Conservation (phyloP, 2,797 vertebrate genomes). For the Scleropages formosus region DNA sequence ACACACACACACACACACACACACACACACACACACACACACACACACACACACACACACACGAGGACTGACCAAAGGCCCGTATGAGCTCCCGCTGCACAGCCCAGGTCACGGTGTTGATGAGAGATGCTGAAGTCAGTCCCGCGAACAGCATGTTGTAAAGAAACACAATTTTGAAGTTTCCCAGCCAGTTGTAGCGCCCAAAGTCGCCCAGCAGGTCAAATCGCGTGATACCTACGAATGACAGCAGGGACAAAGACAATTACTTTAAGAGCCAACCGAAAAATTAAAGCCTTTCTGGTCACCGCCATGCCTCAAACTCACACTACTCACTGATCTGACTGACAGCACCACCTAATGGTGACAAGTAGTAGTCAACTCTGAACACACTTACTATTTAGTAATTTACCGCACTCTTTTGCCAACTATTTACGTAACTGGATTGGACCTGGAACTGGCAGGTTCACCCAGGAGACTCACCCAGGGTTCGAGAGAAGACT, state of each 20-base stretch:
- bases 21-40: no score
- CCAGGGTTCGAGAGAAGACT: slow-evolving; percentile 91
- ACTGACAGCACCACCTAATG: slow-evolving; percentile 7
- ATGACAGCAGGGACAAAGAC: neutral
- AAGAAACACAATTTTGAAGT: slow-evolving; percentile 92
- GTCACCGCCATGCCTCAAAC: neutral
- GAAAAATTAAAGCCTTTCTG: no score
- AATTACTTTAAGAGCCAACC: neutral
- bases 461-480: slow-evolving; percentile 63
- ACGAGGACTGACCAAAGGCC: slow-evolving; percentile 82
- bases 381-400: neutral
- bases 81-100: slow-evolving; percentile 89
- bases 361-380: slow-evolving; percentile 3
- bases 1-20: no score
- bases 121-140: slow-evolving; percentile 88
- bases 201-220: slow-evolving; percentile 94
- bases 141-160: slow-evolving; percentile 95
- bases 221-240: slow-evolving; percentile 90
- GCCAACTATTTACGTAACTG: neutral
- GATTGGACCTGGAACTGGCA: neutral
- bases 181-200: slow-evolving; percentile 92
- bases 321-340: neutral
- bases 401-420: neutral
- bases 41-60: neutral
- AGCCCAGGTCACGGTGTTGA: slow-evolving; percentile 90